A percentile compares a stretch with the other conserved stretches of the same genome.
Conservation (phyloP, 1,140 invertebrate genomes). For the Akabosia matsudoensis region DNA sequence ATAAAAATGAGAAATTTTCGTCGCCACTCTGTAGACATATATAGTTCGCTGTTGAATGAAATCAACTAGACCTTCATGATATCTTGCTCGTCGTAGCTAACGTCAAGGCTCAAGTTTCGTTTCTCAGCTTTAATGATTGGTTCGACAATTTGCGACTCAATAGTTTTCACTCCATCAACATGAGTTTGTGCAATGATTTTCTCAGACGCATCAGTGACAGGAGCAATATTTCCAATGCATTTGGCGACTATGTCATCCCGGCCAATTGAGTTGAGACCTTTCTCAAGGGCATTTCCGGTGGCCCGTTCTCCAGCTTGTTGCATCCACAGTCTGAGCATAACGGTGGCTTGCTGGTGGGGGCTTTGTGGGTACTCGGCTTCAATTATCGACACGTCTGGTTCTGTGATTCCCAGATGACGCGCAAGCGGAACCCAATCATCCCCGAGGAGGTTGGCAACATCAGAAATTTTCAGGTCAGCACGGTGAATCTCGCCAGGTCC, state of each 20-base stretch:
- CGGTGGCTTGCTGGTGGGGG: slow-evolving; percentile 81
- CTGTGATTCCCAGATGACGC: slow-evolving; percentile 74
- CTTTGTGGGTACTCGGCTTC: slow-evolving; percentile 80
- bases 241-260: slow-evolving; percentile 88
- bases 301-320: slow-evolving; percentile 55
- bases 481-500: slow-evolving; percentile 67
- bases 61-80: slow-evolving; percentile 61
- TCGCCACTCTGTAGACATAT: neutral
- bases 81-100: slow-evolving; percentile 66
- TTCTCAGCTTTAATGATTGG: slow-evolving; percentile 51
- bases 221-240: slow-evolving; percentile 78
- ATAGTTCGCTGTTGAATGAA: neutral
- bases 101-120: slow-evolving; percentile 62
- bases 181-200: slow-evolving; percentile 70
- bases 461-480: slow-evolving; percentile 78
- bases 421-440: slow-evolving; percentile 90
- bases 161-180: slow-evolving; percentile 53
- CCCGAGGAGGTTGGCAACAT: slow-evolving; percentile 85
- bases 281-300: slow-evolving; percentile 78
- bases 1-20: too few relatives aligned
- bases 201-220: slow-evolving; percentile 68
- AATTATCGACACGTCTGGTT: slow-evolving; percentile 83
- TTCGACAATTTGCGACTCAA: slow-evolving; percentile 43
- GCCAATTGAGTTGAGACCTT: slow-evolving; percentile 80
- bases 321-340: slow-evolving; percentile 87